A percentile compares a stretch with the other conserved stretches of the same genome.
Evolutionary conservation across 2,113 vertebrate species (phyloP).

Genomic region (Ptilonorhynchus violaceus): DNA sequence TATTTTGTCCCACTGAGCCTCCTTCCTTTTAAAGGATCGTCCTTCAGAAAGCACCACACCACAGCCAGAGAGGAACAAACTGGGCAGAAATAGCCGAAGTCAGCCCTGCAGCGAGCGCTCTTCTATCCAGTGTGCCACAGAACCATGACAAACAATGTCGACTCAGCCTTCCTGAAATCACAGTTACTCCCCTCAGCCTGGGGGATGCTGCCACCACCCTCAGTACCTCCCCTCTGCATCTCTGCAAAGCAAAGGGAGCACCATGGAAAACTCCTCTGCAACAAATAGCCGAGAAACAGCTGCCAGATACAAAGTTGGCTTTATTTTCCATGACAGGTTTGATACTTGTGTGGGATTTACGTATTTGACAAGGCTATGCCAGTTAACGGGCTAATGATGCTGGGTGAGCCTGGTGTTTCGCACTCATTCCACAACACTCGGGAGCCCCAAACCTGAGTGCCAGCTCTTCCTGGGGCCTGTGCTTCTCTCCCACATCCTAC

Average conservation of each 20-base stretch:
- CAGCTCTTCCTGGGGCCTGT: background rate
- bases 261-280: background rate
- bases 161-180: background rate
- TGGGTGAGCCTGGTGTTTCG: background rate
- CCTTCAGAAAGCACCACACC: background rate
- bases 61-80: background rate
- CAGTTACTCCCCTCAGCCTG: too few relatives aligned
- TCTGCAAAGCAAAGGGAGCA: background rate
- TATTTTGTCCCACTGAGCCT: background rate
- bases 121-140: accelerated
- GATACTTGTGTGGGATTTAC: background rate
- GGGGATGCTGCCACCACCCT: background rate
- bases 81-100: accelerated
- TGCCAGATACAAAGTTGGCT: background rate
- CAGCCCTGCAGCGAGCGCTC: accelerated
- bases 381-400: accelerated
- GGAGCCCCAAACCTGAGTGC: accelerated
- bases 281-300: background rate
- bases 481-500: background rate
- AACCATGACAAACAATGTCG: accelerated
- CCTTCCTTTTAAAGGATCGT: background rate
- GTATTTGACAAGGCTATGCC: accelerated
- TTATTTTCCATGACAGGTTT: background rate
- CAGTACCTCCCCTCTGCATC: background rate
- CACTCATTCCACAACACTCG: background rate